These are phyloP conservation scores for Poeciliopsis gracilis DNA, from an alignment of 2,797 vertebrate species.

Conservation along the genomic window DNA sequence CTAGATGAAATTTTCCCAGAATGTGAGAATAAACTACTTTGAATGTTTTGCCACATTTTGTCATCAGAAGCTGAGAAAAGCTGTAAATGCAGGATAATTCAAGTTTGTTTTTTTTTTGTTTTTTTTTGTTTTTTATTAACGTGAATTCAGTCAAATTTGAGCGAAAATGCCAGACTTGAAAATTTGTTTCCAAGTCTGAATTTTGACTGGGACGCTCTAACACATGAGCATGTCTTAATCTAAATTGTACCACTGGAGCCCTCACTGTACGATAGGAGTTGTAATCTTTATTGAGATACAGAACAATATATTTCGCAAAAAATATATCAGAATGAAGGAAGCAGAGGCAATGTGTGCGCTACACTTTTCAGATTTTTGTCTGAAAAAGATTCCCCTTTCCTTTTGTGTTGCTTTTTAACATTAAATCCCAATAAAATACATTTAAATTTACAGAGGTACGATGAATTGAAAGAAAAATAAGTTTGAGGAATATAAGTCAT, in stretches of 20 bases:
- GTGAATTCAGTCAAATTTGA: not conserved
- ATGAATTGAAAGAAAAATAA: not conserved
- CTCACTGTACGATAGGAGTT: not conserved
- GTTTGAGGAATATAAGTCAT: not conserved
- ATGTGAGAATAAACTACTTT: not conserved
- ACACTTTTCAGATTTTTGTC: not conserved
- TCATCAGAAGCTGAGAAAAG: constrained; percentile 14
- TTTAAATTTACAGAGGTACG: not conserved
- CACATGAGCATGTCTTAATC: not conserved
- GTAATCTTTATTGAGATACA: not conserved
- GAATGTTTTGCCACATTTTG: not conserved
- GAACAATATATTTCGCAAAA: not conserved
- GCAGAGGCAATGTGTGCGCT: not conserved
- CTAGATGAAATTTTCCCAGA: constrained; percentile 43
- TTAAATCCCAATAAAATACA: not conserved
- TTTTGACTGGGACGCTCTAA: not conserved
- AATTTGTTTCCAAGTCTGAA: not conserved
- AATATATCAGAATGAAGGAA: not conserved
- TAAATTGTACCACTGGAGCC: not conserved
- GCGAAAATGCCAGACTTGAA: not conserved
- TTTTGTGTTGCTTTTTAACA: not conserved
- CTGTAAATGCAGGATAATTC: not conserved
- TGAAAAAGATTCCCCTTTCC: not conserved
- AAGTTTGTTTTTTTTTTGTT: not conserved
- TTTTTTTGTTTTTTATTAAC: not conserved